Conservation (phyloP, 2,113 vertebrate genomes). For the Microtus ochrogaster region DNA sequence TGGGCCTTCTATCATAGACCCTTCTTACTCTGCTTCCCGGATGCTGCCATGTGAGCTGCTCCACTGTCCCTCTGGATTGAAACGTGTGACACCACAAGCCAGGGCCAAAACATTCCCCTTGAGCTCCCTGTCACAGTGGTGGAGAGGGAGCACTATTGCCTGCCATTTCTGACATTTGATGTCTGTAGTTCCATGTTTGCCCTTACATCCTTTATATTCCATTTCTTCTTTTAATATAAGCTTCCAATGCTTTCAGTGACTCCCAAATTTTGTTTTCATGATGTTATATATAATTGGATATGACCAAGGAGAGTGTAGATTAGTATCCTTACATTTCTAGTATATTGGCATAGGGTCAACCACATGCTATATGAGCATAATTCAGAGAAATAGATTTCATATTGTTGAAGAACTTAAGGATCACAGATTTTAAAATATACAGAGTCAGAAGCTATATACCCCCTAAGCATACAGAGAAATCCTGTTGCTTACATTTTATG, state of each 20-base stretch:
- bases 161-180: not conserved
- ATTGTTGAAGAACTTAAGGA: not conserved
- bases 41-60: not conserved
- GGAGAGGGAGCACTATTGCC: not conserved
- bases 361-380: not conserved
- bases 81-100: not conserved
- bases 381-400: conserved; percentile 13
- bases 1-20: not conserved
- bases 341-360: not conserved
- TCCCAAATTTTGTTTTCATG: not conserved
- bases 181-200: not conserved
- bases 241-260: not conserved
- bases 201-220: not conserved
- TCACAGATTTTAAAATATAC: not conserved
- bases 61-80: not conserved
- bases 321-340: not conserved
- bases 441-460: not conserved
- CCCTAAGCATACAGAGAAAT: not conserved
- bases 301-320: not conserved
- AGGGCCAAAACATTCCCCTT: not conserved
- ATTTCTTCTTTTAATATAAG: not conserved
- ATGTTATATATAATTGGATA: not conserved
- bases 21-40: too few species aligned
- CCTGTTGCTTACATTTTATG: not conserved
- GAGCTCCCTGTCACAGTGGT: not conserved